Evolutionary conservation across 2,797 vertebrate genomes (phyloP).

Genomic region (Smutsia gigantea): DNA sequence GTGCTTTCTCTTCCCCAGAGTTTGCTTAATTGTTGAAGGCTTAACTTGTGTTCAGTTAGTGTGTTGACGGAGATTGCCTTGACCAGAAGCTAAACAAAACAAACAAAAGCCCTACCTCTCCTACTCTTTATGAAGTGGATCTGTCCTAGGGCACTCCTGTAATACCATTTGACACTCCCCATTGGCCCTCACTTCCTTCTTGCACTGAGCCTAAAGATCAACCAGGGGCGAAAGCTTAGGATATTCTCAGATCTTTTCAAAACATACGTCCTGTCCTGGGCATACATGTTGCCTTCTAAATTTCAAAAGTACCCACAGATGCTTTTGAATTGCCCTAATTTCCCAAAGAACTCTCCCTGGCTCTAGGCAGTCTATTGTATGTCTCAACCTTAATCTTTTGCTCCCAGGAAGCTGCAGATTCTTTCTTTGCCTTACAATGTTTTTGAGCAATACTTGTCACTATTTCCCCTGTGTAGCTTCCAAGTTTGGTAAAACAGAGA

Average conservation of each 20-base stretch:
- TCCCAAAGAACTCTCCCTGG: background rate
- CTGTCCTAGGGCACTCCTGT: background rate
- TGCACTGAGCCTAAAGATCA: background rate
- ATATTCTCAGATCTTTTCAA: background rate
- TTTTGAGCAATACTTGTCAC: background rate
- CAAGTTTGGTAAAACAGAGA: background rate
- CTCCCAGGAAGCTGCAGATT: background rate
- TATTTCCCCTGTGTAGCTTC: background rate
- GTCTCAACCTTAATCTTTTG: background rate
- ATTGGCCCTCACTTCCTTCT: background rate
- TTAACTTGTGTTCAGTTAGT: background rate
- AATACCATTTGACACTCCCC: background rate
- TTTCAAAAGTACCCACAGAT: background rate
- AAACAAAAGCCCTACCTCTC: background rate
- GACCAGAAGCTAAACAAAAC: background rate
- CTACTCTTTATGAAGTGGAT: background rate
- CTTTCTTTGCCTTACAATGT: background rate
- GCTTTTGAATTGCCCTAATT: background rate
- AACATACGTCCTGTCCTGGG: background rate
- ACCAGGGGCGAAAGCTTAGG: background rate
- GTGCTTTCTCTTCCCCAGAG: background rate
- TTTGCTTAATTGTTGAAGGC: background rate
- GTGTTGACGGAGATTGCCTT: background rate
- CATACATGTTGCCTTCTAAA: background rate
- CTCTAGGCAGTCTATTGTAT: background rate